Base-by-base conservation (phyloP, 2,888 invertebrate genomes). In the Diarsia dahlii region DNA sequence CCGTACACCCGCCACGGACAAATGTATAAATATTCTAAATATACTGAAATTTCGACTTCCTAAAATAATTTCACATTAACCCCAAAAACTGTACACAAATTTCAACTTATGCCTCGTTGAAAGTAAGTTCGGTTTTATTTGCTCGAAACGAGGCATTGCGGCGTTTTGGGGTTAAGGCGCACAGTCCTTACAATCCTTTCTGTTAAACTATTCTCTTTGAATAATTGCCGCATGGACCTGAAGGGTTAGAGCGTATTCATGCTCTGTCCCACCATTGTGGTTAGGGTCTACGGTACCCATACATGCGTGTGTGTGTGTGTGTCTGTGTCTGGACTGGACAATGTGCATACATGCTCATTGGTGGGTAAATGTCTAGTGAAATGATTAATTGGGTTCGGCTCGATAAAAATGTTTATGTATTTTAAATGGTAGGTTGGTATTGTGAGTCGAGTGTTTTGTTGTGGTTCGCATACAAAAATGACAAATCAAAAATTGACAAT, bases 161-260 rank as follows among this genome's bases (percentile, higher is more conserved):
- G 3, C 83, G 54, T 91, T 92, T 87, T 82, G 80, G 78, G 62
- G 28, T 82, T 76, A 71, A 50, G 68, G 50, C 23, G 68, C 70
- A 75, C 85, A 92, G 92, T 93, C 92, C 95, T 94, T 92, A 94
- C 95, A 96, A 96, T 96, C 96, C 96, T 96, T 96, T 96, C 96
- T 96, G 95, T 95, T 96, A 96, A 96, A 96, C 96, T 96, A 96
- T 96, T 96, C 96, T 96, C 94, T 96, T 96, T 97, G 96, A 97
- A 96, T 97, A 97, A 97, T 97, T 96, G 96, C 95, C 95, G 96
- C 94, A 91, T 95, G 96, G 96, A 96, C 95, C 93, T 95, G 96
- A 96, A 96, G 96, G 96, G 96, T 96, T 94, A 93, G 93, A 94
- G 91, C 93, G 94, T 95, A 95, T 95, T 96, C 95, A 95, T 94